Base-by-base conservation (phyloP, 2,797 vertebrate genomes). In the Lagorchestes hirsutus region DNA sequence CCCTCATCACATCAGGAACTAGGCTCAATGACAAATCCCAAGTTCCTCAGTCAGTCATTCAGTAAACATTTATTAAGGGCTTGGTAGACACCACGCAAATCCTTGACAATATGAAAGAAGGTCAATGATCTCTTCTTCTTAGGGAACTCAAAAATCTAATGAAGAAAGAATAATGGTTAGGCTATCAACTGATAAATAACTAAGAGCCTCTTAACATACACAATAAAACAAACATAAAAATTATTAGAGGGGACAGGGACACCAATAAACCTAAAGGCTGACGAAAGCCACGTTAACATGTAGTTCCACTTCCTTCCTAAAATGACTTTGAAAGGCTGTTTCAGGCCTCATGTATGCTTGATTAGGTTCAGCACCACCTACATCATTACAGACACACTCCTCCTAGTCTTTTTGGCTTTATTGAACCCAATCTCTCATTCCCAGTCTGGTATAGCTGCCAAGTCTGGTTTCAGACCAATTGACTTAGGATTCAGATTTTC, bases 171-270 rank as follows among this genome's bases (percentile, higher is more conserved):
- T 74, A 74, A 1, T 74, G 16, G 14, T 1, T 74, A 74, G 18
- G 2, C n/a, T 74, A 5, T 74, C 6, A 24, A 40, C 67, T 74
- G 8, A 6, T 74, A n/a, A 74, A 22, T 74, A 22, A 34, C n/a
- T 74, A 74, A 74, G 29, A 34, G 59, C 34, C 6, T 22, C 59
- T 16, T 58, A 29, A 56, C 18, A 56, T 22, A 56, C 55, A 56
- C 4, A 62, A 13, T 62, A 74, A 18, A 74, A 40, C n/a, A 40
- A 22, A 40, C 0, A 29, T 2, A 18, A 40, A 74, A 40, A 40
- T 1, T 0, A 40, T n/a, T 40, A 40, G 2, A 74, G 16, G 12
- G 34, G 62, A 5, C 5, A 74, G 5, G 6, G 1, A 0, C 5
- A 40, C 5, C n/a, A 22, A 24, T 22, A 40, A 9, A 74, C 18